Evolutionary conservation across 2,797 vertebrate genomes (phyloP).

Genomic region (Margarornis squamiger): DNA sequence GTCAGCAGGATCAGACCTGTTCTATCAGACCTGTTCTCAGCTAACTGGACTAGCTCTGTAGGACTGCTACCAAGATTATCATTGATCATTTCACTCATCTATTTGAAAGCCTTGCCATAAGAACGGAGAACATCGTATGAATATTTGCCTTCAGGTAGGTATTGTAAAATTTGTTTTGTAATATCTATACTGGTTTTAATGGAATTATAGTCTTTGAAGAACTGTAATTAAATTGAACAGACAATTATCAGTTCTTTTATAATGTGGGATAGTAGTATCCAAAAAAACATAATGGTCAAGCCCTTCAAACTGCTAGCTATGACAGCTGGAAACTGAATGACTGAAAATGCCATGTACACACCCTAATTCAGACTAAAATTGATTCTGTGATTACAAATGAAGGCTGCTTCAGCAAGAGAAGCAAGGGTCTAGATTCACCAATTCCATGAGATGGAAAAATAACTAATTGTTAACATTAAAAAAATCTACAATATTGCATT

Average conservation of each 20-base stretch:
- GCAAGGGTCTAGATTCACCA: background rate
- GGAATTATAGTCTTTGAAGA: background rate
- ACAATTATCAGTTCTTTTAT: background rate
- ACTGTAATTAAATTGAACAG: background rate
- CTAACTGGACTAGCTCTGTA: background rate
- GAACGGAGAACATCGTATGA: background rate
- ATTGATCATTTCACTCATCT: background rate
- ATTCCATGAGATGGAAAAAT: background rate
- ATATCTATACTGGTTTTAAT: background rate
- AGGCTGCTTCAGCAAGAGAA: background rate
- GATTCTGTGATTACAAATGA: background rate
- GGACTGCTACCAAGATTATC: background rate
- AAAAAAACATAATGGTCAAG: background rate
- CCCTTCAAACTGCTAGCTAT: background rate
- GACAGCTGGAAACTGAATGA: background rate
- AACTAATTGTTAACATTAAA: background rate
- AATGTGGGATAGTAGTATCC: background rate
- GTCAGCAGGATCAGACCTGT: background rate
- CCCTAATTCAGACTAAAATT: background rate
- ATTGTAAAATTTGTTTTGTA: background rate
- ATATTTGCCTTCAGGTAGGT: background rate
- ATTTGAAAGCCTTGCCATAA: background rate
- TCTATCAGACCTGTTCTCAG: background rate
- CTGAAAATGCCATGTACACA: background rate
- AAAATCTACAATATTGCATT: background rate